Evolutionary conservation across 1,140 invertebrate genomes (phyloP).

Genomic region (Hyphantria cunea): DNA sequence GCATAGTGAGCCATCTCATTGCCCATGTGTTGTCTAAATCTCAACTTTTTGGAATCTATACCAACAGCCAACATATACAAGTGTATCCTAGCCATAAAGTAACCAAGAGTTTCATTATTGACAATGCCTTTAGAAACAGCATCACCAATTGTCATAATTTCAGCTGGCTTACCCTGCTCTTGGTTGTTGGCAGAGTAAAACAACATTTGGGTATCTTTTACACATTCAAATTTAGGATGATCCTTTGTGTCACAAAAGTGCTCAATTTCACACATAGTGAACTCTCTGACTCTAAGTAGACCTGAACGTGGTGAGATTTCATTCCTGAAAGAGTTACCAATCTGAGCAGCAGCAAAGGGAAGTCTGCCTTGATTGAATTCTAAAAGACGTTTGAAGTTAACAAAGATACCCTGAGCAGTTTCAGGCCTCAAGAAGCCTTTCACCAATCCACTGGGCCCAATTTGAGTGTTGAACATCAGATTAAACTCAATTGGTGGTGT

Average conservation of each 20-base stretch:
- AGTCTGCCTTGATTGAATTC: conserved; percentile 98
- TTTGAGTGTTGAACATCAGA: conserved; percentile 98
- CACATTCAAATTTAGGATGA: conserved; percentile 94
- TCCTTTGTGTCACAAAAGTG: conserved; percentile 99
- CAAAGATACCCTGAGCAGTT: conserved; percentile 99
- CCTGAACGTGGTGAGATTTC: conserved; percentile 99
- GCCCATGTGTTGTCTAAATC: conserved; percentile 98
- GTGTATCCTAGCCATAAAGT: conserved; percentile 98
- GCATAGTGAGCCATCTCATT: conserved; percentile 99
- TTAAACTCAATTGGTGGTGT: conserved; percentile 98
- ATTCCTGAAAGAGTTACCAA: conserved; percentile 99
- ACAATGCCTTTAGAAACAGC: conserved; percentile 93
- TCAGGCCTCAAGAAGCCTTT: conserved; percentile 98
- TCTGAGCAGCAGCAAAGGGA: conserved; percentile 99
- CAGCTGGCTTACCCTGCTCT: conserved; percentile 94
- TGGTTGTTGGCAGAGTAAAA: conserved; percentile 98
- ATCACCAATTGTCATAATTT: conserved; percentile 87
- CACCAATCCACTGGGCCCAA: conserved; percentile 96
- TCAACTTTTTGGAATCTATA: conserved; percentile 91
- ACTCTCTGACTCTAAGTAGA: conserved; percentile 97
- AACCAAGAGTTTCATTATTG: conserved; percentile 98
- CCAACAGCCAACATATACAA: conserved; percentile 94
- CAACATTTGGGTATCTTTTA: conserved; percentile 88
- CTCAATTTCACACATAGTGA: conserved; percentile 99
- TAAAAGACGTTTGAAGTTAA: conserved; percentile 98